Evolutionary conservation across 2,797 vertebrate species (phyloP), one percentile per base, ranked within the genome.

Genomic region (Sebastes taczanowskii): DNA sequence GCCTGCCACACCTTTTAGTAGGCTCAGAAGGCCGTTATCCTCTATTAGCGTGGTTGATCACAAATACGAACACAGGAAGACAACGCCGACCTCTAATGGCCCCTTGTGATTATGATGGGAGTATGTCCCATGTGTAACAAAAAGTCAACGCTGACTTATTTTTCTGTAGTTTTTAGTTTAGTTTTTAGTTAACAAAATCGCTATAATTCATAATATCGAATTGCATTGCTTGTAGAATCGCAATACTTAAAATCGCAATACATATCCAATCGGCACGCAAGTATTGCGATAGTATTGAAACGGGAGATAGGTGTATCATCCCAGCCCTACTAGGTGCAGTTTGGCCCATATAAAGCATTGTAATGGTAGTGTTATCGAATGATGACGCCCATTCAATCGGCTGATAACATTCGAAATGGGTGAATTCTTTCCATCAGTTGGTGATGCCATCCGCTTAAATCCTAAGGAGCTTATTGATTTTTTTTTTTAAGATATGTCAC

Each of bases 391-490:
- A 25, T 56, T 56, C 6, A 1, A 25, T 56, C 55, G 11, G 22
- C 25, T 58, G 25, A 58, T 58, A 27, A 58, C 27, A 61, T n/a
- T n/a, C 18, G 20, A n/a, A 61, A 32, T 61, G 2, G 18, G 59
- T 32, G 58, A 34, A 3, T 55, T 65, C 34, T 58, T 52, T 25
- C 35, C 32, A 25, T 78, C 49, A 69, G 38, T 34, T 56, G 32
- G 25, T 60, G 32, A 70, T 58, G 60, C 20, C 30, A 56, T 75
- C 64, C 22, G 22, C 58, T 87, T 38, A 70, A 80, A 66, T 73
- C 38, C 64, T 38, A 30, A 73, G 22, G 25, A 72, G 69, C 68
- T 76, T 66, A 85, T 77, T 67, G 49, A 78, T 80, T 74, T 56
- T 62, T 78, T 3, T 3, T 66, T 74, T 79, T 10, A 62, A 75